A percentile compares a stretch with the other conserved stretches of the same genome.
Conservation (phyloP, 2,113 vertebrate genomes). For the Lathamus discolor region DNA sequence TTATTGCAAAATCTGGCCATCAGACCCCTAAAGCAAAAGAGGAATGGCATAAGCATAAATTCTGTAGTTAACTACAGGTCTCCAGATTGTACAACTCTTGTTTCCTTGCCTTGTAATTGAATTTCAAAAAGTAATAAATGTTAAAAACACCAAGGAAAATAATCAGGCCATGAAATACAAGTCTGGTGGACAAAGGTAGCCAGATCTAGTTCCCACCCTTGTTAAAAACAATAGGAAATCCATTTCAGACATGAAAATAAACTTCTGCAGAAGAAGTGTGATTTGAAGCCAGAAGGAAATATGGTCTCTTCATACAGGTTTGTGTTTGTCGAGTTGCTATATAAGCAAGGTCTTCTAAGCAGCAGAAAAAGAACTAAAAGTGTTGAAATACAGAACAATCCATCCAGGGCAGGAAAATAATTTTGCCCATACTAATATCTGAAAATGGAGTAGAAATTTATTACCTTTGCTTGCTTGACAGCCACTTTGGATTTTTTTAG, state of each 20-base stretch:
- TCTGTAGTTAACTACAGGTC: neutral
- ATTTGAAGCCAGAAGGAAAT: slow-evolving; percentile 35
- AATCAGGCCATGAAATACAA: neutral
- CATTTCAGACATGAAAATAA: slow-evolving; percentile 54
- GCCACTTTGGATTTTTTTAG: neutral
- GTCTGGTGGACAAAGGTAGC: neutral
- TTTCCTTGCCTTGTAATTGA: neutral
- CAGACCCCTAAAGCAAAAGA: neutral
- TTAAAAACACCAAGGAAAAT: neutral
- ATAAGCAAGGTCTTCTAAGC: neutral
- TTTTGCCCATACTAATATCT: neutral
- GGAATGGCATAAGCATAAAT: neutral
- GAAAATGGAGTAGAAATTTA: neutral
- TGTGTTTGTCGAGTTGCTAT: neutral
- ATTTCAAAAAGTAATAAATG: neutral
- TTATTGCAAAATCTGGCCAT: neutral
- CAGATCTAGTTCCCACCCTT: slow-evolving; percentile 18
- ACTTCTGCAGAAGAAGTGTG: slow-evolving; percentile 4
- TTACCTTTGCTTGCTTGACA: neutral
- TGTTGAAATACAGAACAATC: slow-evolving; percentile 35
- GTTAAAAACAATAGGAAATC: slow-evolving; percentile 54
- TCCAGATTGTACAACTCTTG: neutral
- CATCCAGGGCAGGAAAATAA: neutral
- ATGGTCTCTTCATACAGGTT: neutral
- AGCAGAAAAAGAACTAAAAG: slow-evolving; percentile 3